Conservation (phyloP, 1,140 invertebrate genomes). For the Brachionus calyciflorus region DNA sequence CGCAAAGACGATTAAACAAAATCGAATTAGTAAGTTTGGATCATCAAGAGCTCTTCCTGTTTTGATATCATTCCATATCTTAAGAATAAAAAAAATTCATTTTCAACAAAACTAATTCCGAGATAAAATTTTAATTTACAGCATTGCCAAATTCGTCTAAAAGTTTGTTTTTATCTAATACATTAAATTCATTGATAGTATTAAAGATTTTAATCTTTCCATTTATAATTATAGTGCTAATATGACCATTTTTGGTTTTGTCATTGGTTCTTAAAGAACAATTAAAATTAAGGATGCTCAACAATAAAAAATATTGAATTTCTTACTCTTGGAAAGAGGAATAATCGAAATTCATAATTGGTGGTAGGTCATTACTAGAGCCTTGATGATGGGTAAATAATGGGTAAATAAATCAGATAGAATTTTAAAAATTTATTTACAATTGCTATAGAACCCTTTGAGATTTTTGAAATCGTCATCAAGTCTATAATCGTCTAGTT, state of each 20-base stretch:
- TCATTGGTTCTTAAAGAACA: not conserved
- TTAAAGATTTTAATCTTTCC: conserved; percentile 39
- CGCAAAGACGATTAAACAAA: conserved; percentile 40
- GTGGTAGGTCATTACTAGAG: conserved; percentile 27
- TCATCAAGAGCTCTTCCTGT: not conserved
- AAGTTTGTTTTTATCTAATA: conserved; percentile 36
- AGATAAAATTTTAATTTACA: not conserved
- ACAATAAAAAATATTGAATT: not conserved
- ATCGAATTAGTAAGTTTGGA: conserved; percentile 32
- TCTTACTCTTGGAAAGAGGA: conserved; percentile 28
- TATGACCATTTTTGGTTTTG: not conserved
- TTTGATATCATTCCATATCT: conserved; percentile 44
- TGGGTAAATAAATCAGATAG: not conserved
- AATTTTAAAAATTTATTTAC: not conserved
- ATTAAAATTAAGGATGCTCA: not conserved
- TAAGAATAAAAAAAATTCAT: not conserved
- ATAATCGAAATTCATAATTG: conserved; percentile 43
- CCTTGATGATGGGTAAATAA: not conserved
- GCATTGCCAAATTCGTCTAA: not conserved
- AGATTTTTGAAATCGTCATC: conserved; percentile 40
- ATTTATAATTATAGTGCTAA: not conserved
- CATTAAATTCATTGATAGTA: conserved; percentile 42
- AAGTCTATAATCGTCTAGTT: conserved; percentile 40
- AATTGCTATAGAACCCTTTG: conserved; percentile 16
- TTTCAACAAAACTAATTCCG: not conserved